These are phyloP conservation scores for Rhynchomys soricoides DNA, from an alignment of 2,113 vertebrate genomes.

Conservation along the genomic window DNA sequence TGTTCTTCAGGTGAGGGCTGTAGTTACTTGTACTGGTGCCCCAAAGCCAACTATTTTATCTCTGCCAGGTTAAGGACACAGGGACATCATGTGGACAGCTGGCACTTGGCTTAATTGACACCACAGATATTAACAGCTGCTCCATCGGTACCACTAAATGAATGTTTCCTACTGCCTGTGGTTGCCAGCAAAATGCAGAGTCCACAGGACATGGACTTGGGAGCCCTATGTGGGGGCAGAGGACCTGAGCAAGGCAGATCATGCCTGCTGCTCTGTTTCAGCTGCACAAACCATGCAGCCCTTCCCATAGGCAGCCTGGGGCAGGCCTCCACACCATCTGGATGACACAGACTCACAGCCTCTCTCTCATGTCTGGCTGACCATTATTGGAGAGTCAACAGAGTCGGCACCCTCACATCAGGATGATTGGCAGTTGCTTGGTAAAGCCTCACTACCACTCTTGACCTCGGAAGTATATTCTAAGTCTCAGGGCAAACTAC, in stretches of 20 bases:
- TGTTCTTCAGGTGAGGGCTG: not conserved
- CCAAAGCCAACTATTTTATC: rapidly evolving
- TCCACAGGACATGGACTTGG: rapidly evolving
- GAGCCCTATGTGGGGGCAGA: not conserved
- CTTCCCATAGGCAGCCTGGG: not conserved
- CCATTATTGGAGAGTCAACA: rapidly evolving
- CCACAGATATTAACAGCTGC: too few species aligned
- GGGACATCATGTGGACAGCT: rapidly evolving
- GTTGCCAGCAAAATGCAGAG: not conserved
- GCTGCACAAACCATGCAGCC: too few species aligned
- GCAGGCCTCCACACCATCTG: rapidly evolving
- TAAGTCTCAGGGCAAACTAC: not conserved
- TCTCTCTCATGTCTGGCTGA: not conserved
- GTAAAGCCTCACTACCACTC: rapidly evolving
- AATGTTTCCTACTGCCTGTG: not conserved
- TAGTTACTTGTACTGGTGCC: not conserved
- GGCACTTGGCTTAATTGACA: not conserved
- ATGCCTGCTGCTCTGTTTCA: not conserved
- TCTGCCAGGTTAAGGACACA: rapidly evolving
- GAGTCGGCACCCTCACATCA: not conserved
- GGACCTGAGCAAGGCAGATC: not conserved
- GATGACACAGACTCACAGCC: not conserved
- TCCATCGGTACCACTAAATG: rapidly evolving
- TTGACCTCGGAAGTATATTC: not conserved
- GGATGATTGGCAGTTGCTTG: rapidly evolving